These are phyloP conservation scores for Metalampra italica DNA, from an alignment of 2,888 invertebrate genomes.

Conservation along the genomic window DNA sequence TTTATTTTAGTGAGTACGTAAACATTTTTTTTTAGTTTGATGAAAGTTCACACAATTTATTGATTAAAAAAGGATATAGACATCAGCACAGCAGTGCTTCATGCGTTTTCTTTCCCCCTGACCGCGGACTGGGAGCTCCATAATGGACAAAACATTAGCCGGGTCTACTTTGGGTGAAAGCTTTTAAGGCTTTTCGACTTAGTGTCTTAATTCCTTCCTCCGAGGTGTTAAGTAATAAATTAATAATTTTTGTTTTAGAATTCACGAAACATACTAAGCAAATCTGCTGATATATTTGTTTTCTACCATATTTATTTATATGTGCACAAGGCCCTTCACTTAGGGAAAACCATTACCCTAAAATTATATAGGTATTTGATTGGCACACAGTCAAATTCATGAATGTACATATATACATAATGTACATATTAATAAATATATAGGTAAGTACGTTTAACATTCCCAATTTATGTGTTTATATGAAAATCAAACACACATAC, in stretches of 20 bases:
- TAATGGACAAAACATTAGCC: conserved; percentile 69
- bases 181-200: conserved; percentile 62
- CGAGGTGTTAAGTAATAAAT: conserved; percentile 27
- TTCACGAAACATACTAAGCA: not conserved
- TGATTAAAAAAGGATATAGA: not conserved
- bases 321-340: too few species aligned
- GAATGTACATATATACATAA: too few species aligned
- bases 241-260: not conserved
- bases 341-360: not conserved
- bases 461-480: too few species aligned
- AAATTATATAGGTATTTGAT: too few species aligned
- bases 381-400: too few species aligned
- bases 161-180: conserved; percentile 61
- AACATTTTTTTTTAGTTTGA: too few species aligned
- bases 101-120: conserved; percentile 37
- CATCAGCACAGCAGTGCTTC: conserved; percentile 28
- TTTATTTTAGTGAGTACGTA: not conserved
- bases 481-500: too few species aligned
- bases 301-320: not conserved
- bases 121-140: not conserved
- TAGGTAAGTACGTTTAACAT: too few species aligned
- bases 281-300: too few species aligned
- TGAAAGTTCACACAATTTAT: not conserved
- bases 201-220: too few species aligned
- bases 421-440: too few species aligned